Evolutionary conservation across 1,140 invertebrate genomes (phyloP).

Genomic region (Octopus sinensis): DNA sequence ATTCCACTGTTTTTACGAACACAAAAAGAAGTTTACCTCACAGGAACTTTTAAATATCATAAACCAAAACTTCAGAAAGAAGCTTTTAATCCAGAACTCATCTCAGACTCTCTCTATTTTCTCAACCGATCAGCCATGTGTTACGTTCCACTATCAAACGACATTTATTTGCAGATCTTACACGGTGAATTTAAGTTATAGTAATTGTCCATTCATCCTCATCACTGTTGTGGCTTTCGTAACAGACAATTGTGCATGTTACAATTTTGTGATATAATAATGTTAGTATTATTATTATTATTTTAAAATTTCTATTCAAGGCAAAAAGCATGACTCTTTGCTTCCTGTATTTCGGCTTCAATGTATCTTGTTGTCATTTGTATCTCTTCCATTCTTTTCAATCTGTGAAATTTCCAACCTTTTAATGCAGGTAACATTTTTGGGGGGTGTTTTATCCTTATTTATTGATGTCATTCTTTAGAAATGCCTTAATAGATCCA

Average conservation of each 20-base stretch:
- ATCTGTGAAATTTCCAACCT: no score
- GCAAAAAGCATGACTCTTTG: not conserved
- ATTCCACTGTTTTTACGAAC: constrained; percentile 81
- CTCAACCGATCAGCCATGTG: constrained; percentile 61
- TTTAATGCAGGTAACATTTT: no score
- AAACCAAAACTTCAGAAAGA: constrained; percentile 75
- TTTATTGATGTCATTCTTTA: no score
- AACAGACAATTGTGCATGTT: not conserved
- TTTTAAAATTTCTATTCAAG: not conserved
- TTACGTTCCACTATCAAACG: constrained; percentile 46
- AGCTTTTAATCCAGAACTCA: constrained; percentile 75
- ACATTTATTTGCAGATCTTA: not conserved
- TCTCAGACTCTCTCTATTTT: constrained; percentile 78
- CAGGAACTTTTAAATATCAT: constrained; percentile 31
- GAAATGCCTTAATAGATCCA: no score
- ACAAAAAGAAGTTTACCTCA: constrained; percentile 21
- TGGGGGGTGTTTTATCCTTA: no score
- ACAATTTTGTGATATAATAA: not conserved
- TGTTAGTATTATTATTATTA: not conserved
- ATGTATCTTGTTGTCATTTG: no score
- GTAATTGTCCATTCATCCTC: not conserved
- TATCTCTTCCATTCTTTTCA: no score
- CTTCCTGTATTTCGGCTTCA: no score
- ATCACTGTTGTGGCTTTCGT: not conserved
- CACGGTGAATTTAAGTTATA: not conserved